These are phyloP conservation scores for Myotis daubentonii DNA, from an alignment of 2,797 vertebrate species.

Conservation along the genomic window DNA sequence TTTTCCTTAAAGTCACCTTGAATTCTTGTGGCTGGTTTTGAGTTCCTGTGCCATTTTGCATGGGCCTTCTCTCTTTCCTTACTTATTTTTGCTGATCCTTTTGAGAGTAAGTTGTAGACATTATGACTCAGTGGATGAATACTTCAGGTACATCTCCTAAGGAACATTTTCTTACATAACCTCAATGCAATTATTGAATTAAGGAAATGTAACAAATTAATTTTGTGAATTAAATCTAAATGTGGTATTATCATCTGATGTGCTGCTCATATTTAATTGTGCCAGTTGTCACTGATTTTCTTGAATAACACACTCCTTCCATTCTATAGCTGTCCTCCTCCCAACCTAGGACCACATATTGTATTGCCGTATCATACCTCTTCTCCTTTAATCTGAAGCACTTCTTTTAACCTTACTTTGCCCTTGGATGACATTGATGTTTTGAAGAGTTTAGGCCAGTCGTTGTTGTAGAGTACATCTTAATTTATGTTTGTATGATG, in stretches of 20 bases:
- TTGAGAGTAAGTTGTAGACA: not conserved
- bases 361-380: not conserved
- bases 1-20: not conserved
- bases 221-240: not conserved
- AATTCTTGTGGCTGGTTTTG: not conserved
- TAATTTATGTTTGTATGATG: not conserved
- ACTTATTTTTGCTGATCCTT: not conserved
- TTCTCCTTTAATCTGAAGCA: not conserved
- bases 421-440: not conserved
- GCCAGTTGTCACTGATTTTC: not conserved
- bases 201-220: not conserved
- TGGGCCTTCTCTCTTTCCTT: not conserved
- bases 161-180: not conserved
- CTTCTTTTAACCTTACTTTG: conserved; percentile 1
- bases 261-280: not conserved
- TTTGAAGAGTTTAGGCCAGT: not conserved
- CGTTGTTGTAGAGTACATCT: not conserved
- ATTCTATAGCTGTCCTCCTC: not conserved
- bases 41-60: not conserved
- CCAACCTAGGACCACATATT: not conserved
- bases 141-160: not conserved
- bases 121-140: not conserved
- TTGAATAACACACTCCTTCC: not conserved
- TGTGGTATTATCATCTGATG: not conserved
- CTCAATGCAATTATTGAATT: not conserved